These are phyloP conservation scores for Ptilorrhoa leucosticta DNA, from an alignment of 2,113 vertebrate species.

Conservation along the genomic window DNA sequence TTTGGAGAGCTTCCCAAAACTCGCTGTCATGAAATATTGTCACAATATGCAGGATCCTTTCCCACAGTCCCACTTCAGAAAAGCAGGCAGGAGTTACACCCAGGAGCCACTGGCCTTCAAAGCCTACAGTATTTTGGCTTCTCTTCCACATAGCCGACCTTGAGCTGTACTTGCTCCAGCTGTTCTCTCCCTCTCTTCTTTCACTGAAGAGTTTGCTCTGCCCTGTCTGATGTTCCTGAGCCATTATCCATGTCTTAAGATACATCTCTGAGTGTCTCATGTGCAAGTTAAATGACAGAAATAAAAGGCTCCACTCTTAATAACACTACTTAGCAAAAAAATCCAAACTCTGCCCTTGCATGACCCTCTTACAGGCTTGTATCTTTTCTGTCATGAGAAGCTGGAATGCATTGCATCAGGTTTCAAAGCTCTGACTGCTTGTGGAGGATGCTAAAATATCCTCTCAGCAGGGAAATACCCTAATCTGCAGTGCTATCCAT, in stretches of 20 bases:
- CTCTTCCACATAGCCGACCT: not conserved
- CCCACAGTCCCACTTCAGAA: not conserved
- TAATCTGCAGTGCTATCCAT: not conserved
- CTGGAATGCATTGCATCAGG: not conserved
- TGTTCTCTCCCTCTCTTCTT: not conserved
- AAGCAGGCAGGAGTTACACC: not conserved
- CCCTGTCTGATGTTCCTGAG: not conserved
- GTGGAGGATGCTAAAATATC: not conserved
- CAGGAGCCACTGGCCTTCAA: not conserved
- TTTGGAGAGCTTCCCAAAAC: slow-evolving; percentile 21
- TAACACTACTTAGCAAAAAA: not conserved
- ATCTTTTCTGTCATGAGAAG: not conserved
- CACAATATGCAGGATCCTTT: not conserved
- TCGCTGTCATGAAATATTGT: not conserved
- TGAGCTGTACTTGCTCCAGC: not conserved
- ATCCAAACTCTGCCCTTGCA: not conserved
- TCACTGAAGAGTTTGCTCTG: not conserved
- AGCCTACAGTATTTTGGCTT: not conserved
- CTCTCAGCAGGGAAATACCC: not conserved
- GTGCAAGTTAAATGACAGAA: not conserved
- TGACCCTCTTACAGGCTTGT: not conserved
- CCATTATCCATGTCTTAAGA: not conserved
- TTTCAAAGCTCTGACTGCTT: not conserved
- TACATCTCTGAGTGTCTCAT: not conserved
- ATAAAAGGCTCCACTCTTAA: not conserved